Base-by-base conservation (phyloP, 2,113 vertebrate species). In the Proteles cristata region DNA sequence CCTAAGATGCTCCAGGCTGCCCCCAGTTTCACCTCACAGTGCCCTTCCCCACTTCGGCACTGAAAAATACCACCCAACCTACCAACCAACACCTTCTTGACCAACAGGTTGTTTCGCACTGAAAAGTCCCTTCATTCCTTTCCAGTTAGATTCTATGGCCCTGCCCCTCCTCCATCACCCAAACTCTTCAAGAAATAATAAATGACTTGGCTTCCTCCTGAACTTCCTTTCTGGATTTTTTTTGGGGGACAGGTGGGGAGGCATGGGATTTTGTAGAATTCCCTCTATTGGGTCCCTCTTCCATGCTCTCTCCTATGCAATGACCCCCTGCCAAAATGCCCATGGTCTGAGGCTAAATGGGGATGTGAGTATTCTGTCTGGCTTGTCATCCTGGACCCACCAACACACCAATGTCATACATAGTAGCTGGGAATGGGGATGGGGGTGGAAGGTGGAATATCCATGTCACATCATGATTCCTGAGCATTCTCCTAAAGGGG, bases 141-240 rank as follows among this genome's bases (percentile, higher is more conserved):
- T 79, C 74, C 21, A 82, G 45, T 90, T 90, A 88, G 73, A 31
- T 26, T 79, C n/a, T 61, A 15, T 79, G 21, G 23, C 16, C 58
- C 89, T 79, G 53, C 23, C 53, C 71, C 26, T 93, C 58, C 39
- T 81, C 84, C 48, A 28, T 93, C 31, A 45, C 25, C 35, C 2
- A 9, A 66, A 16, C 53, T 92, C 74, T 76, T 96, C 50, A 83
- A 96, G 35, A 85, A 84, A 90, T 69, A 96, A 97, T 96, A 97
- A 95, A 85, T 85, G n/a, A 55, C 65, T 81, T 92, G 93, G 28
- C 26, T 91, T 95, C 50, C 76, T 88, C 93, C 31, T 96, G 69
- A 81, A 61, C 17, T 87, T 86, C 65, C 82, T 94, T 89, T 84
- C 66, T 93, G 92, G 63, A 35, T 6, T 81, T 90, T 92, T 85